Evolutionary conservation across 2,113 vertebrate genomes (phyloP).

Genomic region (Myanophis thanlyinensis): DNA sequence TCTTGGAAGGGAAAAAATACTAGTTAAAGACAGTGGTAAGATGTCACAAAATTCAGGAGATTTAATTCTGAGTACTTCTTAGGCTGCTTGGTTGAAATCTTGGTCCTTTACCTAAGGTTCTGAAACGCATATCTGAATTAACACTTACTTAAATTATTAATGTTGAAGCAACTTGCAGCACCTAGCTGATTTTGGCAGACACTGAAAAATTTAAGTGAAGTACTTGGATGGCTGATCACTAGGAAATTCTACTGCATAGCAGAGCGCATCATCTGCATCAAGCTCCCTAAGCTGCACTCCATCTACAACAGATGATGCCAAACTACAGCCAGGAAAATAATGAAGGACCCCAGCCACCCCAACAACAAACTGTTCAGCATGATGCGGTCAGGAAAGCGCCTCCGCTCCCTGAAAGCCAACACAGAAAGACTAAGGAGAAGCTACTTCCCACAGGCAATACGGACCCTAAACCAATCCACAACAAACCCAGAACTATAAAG

Average conservation of each 20-base stretch:
- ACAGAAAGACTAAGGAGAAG: no score
- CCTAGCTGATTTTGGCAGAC: not conserved
- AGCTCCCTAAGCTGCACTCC: no score
- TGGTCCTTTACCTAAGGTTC: not conserved
- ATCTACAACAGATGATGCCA: no score
- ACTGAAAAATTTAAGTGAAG: not conserved
- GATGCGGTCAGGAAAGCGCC: no score
- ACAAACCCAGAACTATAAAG: no score
- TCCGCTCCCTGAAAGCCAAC: no score
- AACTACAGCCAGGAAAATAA: no score
- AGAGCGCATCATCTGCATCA: no score
- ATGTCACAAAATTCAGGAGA: not conserved
- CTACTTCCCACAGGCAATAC: no score
- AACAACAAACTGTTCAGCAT: no score
- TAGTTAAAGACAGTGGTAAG: not conserved
- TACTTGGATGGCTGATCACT: not conserved
- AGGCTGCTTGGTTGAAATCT: not conserved
- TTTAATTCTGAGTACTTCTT: not conserved
- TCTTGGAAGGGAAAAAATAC: not conserved
- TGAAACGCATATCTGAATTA: not conserved
- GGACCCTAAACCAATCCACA: no score
- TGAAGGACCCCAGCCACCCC: no score
- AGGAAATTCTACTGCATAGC: not conserved
- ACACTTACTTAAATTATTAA: not conserved
- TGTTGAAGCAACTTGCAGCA: not conserved